Evolutionary conservation across 2,888 invertebrate species (phyloP).

Genomic region (Agriopis leucophaearia): DNA sequence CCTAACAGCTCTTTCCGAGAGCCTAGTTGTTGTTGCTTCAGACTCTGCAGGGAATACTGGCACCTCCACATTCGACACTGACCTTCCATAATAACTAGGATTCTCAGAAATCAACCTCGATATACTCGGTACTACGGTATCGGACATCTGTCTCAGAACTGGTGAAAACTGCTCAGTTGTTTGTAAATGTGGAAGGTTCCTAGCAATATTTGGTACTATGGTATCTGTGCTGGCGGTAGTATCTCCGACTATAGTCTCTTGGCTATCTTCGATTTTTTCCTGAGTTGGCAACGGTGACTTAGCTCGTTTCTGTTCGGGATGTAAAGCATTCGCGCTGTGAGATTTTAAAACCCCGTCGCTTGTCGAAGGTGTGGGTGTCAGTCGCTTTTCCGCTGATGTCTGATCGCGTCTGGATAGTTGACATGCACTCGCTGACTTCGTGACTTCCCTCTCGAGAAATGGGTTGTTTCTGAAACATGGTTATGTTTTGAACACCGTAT

Average conservation of each 20-base stretch:
- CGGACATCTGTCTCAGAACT: constrained; percentile 69
- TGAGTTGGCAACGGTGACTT: constrained; percentile 41
- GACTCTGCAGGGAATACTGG: constrained; percentile 55
- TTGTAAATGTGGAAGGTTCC: constrained; percentile 47
- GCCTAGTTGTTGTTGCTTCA: constrained; percentile 62
- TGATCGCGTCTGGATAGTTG: constrained; percentile 78
- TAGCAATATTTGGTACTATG: constrained; percentile 67
- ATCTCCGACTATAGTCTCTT: constrained; percentile 65
- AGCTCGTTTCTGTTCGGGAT: constrained; percentile 62
- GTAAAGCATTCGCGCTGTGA: constrained; percentile 78
- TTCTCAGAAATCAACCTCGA: constrained; percentile 66
- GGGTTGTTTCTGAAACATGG: constrained; percentile 76
- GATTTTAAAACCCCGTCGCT: constrained; percentile 78
- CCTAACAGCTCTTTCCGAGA: constrained; percentile 85
- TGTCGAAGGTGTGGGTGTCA: constrained; percentile 59
- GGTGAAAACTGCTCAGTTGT: constrained; percentile 53
- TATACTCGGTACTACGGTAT: constrained; percentile 67
- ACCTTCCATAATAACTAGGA: constrained; percentile 66
- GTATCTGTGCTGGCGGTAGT: constrained; percentile 72
- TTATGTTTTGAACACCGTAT: not conserved
- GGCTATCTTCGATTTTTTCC: constrained; percentile 64
- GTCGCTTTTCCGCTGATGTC: constrained; percentile 64
- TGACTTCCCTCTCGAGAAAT: constrained; percentile 85
- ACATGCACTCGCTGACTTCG: constrained; percentile 89
- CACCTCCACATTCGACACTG: constrained; percentile 67